Evolutionary conservation across 2,797 vertebrate species (phyloP), one percentile per base, ranked within the genome.

Genomic region (Acipenser oxyrinchus): DNA sequence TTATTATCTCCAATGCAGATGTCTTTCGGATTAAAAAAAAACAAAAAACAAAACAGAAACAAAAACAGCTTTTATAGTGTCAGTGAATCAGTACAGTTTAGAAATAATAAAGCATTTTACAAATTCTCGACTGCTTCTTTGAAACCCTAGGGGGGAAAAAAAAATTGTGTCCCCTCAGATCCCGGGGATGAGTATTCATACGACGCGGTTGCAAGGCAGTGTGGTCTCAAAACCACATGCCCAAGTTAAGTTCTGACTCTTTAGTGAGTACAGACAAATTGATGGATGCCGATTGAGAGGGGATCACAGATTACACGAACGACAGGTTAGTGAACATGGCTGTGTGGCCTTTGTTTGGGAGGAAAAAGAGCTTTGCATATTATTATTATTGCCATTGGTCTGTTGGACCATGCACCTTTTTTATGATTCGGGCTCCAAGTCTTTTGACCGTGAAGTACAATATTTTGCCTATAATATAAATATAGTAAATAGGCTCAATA

Each of bases 101-200:
- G 55, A 58, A 10, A 6, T n/a, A 58, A 10, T 10, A n/a, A 58
- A 6, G 0, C 18, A 62, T 8, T 4, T 10, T 62, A 48, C 2
- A 62, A 62, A 62, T 62, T 62, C 10, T 15, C 60, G 3, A n/a
- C 37, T 62, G 7, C 15, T 62, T 62, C 15, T 62, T 7, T 62
- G 13, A 23, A 62, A 8, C 23, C 10, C 60, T 9, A 49, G 12
- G 49, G 18, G 49, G 48, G 64, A 58, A 61, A 62, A 62, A 23
- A 57, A 13, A 66, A 73, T 67, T 71, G 66, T 72, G 69, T 72
- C 60, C 70, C 67, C 68, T 64, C 64, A 74, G 73, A 74, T 74
- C 73, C 64, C 62, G 69, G 13, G 66, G 65, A 65, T 61, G 66
- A 66, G 58, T 37, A 13, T 59, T 60, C 55, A 59, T 48, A 66